A percentile compares a stretch with the other conserved stretches of the same genome.
Evolutionary conservation across 2,797 vertebrate genomes (phyloP).

Genomic region (Cirrhinus molitorella): DNA sequence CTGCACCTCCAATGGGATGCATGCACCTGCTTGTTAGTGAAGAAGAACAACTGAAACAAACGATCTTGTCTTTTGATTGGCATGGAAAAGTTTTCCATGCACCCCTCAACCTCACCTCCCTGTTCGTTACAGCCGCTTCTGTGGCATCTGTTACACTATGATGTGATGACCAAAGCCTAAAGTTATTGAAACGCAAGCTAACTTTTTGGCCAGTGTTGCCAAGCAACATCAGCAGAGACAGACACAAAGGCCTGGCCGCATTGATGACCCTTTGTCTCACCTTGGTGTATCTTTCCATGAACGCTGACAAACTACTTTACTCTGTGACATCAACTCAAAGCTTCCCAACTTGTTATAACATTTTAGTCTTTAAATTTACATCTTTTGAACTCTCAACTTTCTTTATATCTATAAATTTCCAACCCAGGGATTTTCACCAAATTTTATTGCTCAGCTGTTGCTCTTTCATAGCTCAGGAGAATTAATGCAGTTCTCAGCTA

Average conservation of each 20-base stretch:
- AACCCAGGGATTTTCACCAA: neutral
- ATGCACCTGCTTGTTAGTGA: conserved; percentile 49
- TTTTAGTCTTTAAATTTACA: conserved; percentile 2
- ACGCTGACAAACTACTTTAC: neutral
- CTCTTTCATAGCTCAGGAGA: conserved; percentile 12
- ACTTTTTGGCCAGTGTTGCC: conserved; percentile 26
- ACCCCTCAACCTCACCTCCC: conserved; percentile 4
- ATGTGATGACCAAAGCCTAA: conserved; percentile 8
- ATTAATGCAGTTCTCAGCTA: neutral
- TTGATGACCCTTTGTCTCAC: conserved; percentile 25
- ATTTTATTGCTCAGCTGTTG: neutral
- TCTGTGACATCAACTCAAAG: neutral
- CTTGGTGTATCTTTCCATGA: conserved; percentile 2
- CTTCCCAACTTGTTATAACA: neutral
- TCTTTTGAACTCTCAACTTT: neutral
- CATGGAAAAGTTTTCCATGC: conserved; percentile 9
- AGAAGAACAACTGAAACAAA: conserved; percentile 32
- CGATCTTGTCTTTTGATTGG: conserved; percentile 32
- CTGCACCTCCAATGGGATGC: conserved; percentile 33
- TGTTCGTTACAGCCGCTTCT: conserved; percentile 12
- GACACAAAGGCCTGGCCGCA: neutral
- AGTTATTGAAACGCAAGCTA: neutral
- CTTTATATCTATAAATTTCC: neutral
- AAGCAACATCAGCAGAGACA: neutral
- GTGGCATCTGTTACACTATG: neutral